Evolutionary conservation across 2,888 invertebrate species (phyloP), one percentile per base, ranked within the genome.

Genomic region (Serripes groenlandicus): DNA sequence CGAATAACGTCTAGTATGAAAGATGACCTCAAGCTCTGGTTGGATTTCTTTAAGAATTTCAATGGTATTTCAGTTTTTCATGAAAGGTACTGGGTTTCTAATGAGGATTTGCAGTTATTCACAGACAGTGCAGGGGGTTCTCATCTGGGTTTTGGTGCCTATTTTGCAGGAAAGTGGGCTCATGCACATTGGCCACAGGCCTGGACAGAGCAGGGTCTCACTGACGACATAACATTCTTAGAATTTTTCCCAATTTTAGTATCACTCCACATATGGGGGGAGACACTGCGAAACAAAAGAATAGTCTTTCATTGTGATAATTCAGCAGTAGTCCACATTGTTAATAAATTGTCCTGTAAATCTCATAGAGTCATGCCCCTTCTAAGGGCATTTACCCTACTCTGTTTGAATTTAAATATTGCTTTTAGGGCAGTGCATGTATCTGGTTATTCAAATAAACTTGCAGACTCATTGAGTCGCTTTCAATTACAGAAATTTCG

Each of bases 1-100:
- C 26, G 78, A 28, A 66, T 82, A 32, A 78, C 18, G 5, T 64
- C 28, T 15, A 58, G 58, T 3, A 82, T 82, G 21, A 49, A 34
- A 11, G 15, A 66, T 3, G 82, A 82, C 34, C n/a, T 82, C 3
- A 3, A 26, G 1, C 71, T 82, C 75, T 82, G 82, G 82, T n/a
- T 35, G 75, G 4, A 4, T 0, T 83, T 83, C 62, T 75, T 78
- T 60, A 21, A 28, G 11, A 52, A n/a, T 1, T 75, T n/a, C 72
- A 68, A 28, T 56, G 74, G 81, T 73, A 2, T 64, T 56, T 0
- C 42, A 30, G 62, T 77, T 21, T 81, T 85, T 62, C 85, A 75
- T 69, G 81, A 81, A 21, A 37, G 69, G 11, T 75, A 64, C 34
- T 85, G 73, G 85, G 23, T 54, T 18, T 42, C 52, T 15, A 85